phyloP scores from a whole-genome alignment of 2,888 invertebrate species.

The Lasioglossum figueresi region DNA sequence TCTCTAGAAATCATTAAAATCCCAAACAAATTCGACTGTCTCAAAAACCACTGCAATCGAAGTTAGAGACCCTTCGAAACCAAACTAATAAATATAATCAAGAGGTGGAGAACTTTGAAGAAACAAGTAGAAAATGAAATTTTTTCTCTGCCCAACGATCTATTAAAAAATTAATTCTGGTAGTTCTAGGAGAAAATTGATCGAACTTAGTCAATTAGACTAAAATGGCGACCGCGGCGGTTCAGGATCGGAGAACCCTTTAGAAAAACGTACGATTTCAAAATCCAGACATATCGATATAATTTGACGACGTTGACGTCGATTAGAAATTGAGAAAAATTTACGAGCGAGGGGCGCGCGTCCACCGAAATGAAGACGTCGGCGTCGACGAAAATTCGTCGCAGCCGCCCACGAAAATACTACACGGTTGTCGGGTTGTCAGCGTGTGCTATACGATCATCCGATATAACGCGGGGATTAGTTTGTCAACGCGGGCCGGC shows the following conservation, averaged over 20 bases:
- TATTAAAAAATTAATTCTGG: neutral
- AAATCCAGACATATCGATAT: neutral
- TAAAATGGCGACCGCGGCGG: neutral
- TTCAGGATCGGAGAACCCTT: neutral
- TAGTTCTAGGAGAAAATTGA: too few species aligned
- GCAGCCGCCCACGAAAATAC: slow-evolving; percentile 77
- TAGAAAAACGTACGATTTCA: neutral
- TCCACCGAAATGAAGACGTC: neutral
- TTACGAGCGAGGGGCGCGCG: too few species aligned
- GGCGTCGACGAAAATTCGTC: slow-evolving; percentile 73
- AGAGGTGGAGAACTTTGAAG: neutral
- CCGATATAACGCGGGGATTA: slow-evolving; percentile 79
- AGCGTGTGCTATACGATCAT: slow-evolving; percentile 78
- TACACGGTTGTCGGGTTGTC: slow-evolving; percentile 75
- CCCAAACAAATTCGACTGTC: neutral
- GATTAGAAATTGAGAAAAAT: neutral
- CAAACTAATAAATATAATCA: neutral
- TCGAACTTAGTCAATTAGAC: neutral
- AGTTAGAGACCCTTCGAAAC: neutral
- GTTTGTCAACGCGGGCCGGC: slow-evolving; percentile 80
- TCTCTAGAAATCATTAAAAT: neutral
- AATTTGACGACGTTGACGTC: neutral
- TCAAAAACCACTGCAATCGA: neutral
- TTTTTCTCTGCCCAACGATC: neutral
- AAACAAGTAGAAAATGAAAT: neutral